Evolutionary conservation across 2,797 vertebrate genomes (phyloP).

Genomic region (Chaetodon trifasciatus): DNA sequence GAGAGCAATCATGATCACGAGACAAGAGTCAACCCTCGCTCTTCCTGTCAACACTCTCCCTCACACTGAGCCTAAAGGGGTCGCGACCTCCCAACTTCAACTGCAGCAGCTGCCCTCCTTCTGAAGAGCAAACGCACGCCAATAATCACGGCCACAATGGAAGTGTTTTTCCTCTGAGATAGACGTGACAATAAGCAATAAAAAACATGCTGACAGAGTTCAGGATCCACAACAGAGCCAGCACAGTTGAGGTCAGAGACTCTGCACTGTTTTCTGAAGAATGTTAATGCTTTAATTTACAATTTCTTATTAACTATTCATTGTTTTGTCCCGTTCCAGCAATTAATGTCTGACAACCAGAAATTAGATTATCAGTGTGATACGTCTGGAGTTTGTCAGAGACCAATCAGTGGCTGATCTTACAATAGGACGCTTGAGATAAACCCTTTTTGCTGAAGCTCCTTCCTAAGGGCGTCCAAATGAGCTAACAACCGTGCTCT

Average conservation of each 20-base stretch:
- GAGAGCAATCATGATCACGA: not conserved
- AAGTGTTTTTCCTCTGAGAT: constrained; percentile 35
- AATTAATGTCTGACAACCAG: constrained; percentile 68
- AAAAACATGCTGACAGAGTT: constrained; percentile 43
- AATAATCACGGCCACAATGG: constrained; percentile 49
- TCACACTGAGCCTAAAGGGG: constrained; percentile 36
- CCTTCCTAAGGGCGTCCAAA: constrained; percentile 57
- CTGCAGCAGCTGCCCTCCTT: constrained; percentile 25
- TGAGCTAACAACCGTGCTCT: constrained; percentile 57
- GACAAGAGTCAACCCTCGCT: not conserved
- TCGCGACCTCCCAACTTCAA: constrained; percentile 43
- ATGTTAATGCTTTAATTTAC: constrained; percentile 56
- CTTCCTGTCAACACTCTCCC: constrained; percentile 19
- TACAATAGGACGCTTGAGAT: constrained; percentile 52
- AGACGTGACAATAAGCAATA: constrained; percentile 31
- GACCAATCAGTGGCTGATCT: constrained; percentile 57
- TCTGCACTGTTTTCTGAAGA: constrained; percentile 34
- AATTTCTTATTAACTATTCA: constrained; percentile 68
- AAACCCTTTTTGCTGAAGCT: constrained; percentile 67
- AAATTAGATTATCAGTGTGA: constrained; percentile 70
- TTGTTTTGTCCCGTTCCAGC: constrained; percentile 56
- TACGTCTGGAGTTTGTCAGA: constrained; percentile 57
- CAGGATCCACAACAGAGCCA: constrained; percentile 24
- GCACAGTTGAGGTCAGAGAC: constrained; percentile 38
- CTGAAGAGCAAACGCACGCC: constrained; percentile 50